Base-by-base conservation (phyloP, 2,113 vertebrate species). In the Limnothrissa miodon region DNA sequence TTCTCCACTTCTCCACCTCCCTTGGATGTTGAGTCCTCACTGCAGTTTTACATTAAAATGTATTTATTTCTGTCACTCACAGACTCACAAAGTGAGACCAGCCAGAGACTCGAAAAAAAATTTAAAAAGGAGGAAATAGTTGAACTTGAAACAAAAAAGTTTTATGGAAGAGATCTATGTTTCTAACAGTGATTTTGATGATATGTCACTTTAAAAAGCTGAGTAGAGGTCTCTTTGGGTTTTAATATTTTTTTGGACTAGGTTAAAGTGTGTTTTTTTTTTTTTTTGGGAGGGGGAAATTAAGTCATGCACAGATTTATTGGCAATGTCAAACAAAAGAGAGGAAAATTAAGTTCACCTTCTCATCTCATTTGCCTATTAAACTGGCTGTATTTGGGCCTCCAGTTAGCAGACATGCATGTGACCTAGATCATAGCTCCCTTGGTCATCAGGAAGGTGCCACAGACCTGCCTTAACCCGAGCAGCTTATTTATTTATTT, bases 401-500 rank as follows among this genome's bases (percentile, higher is more conserved):
- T 36, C 33, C 66, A 4, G 11, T 33, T 74, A 33, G 15, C 33
- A 74, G 19, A 74, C 13, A 74, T 74, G 25, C 29, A 29, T 74
- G 23, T 66, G 66, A 11, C 66, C 66, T 74, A 74, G 66, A 17
- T 74, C 29, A 13, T 29, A 74, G 51, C 48, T n/a, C 51, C 21
- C 88, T 89, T 92, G 92, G 90, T 93, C 90, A 90, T 92, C 88
- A 93, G 92, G 91, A 91, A 91, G 90, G 88, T 92, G 91, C 90
- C 89, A 92, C 94, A 94, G 93, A 93, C 91, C 92, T 91, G 94
- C 94, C 94, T 95, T 95, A 95, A 92, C 91, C 91, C 86, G 81
- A 85, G 90, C 92, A 91, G 90, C 90, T 94, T 94, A 92, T 93
- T 88, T 91, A 94, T 88, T 88, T 91, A 94, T 88, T 89, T 10